Evolutionary conservation across 2,888 invertebrate species (phyloP), one percentile per base, ranked within the genome.

Genomic region (Mamestra brassicae): DNA sequence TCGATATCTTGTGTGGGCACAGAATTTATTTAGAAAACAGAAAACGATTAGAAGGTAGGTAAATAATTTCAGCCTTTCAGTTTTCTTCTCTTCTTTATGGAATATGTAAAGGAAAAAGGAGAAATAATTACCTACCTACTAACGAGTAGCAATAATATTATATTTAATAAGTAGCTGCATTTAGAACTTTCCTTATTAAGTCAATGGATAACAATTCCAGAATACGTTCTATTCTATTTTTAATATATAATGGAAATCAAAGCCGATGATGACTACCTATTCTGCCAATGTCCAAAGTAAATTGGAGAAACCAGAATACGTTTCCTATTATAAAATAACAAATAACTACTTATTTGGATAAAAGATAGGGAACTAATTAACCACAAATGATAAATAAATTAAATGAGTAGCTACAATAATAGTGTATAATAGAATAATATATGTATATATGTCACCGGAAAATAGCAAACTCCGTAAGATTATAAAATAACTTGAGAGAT

Each of bases 121-220:
- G 13, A 73, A 61, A 73, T 47, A 74, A 54, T 61, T 36, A 55
- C 4, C 26, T 26, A 26, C n/a, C 26, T 26, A 26, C n/a, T n/a
- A 15, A 45, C 8, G 4, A 26, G 52, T 38, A 38, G 38, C 17
- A 26, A 55, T 4, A 55, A 26, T 45, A 26, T 38, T 71, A 45
- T n/a, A 55, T 5, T 36, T 42, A 52, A 45, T 58, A 45, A 52
- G 17, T 45, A 13, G 36, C 11, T 34, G 17, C n/a, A 2, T 57
- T 47, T n/a, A 60, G 1, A 17, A 38, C 17, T 47, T 60, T 52
- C 36, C 36, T 38, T 45, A 11, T 11, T 52, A 74, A 52, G 6
- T n/a, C 15, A 7, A 58, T 36, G 15, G 2, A 50, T 11, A 54
- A 13, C 17, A 38, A 36, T 17, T 52, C 38, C 7, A 52, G 7